Evolutionary conservation across 2,113 vertebrate species (phyloP).

Genomic region (Myiozetetes cayanensis): DNA sequence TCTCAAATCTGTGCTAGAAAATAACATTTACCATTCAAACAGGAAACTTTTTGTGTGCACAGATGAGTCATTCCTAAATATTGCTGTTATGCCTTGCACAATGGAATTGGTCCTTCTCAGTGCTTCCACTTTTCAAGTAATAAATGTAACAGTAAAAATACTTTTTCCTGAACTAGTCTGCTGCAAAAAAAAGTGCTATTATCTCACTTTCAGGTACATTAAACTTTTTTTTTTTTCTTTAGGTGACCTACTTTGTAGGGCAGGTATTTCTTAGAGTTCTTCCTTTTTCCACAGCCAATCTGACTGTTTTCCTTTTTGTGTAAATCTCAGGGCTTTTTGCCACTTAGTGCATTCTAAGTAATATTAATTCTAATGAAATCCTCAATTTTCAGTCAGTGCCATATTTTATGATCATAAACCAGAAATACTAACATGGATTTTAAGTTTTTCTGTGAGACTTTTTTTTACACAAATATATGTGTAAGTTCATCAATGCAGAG

Average conservation of each 20-base stretch:
- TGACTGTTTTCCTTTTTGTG: background rate
- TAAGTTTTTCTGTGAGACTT: background rate
- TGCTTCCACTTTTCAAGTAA: background rate
- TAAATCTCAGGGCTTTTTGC: background rate
- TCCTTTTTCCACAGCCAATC: background rate
- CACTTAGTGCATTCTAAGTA: background rate
- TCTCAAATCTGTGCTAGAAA: background rate
- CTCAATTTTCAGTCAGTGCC: background rate
- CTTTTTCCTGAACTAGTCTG: background rate
- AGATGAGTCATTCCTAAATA: background rate
- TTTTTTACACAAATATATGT: background rate
- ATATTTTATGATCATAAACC: background rate
- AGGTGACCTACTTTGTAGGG: background rate
- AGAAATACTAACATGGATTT: background rate
- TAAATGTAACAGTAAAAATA: slow-evolving; percentile 5
- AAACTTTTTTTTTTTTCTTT: background rate
- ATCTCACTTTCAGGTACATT: background rate
- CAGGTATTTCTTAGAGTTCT: background rate
- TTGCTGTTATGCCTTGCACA: background rate
- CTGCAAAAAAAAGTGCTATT: background rate
- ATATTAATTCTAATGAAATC: background rate
- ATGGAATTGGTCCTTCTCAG: background rate
- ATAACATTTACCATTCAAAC: background rate
- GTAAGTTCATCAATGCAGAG: background rate
- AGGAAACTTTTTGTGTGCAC: background rate